Evolutionary conservation across 2,113 vertebrate genomes (phyloP).

Genomic region (Corythornis vintsioides): DNA sequence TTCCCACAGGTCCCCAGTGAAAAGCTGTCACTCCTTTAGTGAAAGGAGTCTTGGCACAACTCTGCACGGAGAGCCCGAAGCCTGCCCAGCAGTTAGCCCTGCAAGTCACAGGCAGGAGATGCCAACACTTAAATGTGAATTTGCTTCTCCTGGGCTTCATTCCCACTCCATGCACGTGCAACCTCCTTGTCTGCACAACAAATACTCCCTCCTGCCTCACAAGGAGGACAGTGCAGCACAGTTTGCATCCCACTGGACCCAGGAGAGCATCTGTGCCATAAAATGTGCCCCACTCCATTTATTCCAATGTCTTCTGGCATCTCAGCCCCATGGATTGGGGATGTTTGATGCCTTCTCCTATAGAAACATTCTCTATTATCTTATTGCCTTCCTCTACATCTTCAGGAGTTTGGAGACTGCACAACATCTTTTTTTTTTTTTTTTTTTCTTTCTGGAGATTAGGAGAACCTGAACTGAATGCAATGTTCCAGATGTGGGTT

Average conservation of each 20-base stretch:
- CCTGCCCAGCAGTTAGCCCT: background rate
- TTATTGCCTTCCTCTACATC: background rate
- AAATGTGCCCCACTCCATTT: background rate
- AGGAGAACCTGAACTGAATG: background rate
- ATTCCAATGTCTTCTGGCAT: background rate
- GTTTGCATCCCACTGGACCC: accelerated
- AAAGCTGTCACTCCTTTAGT: background rate
- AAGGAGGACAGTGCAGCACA: background rate
- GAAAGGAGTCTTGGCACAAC: background rate
- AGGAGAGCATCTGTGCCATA: accelerated
- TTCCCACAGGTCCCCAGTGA: background rate
- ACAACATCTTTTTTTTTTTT: background rate
- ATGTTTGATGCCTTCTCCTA: background rate
- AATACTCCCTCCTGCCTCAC: background rate
- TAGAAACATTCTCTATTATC: background rate
- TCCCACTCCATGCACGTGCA: background rate
- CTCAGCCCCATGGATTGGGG: background rate
- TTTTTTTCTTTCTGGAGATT: background rate
- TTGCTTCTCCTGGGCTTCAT: background rate
- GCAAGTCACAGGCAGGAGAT: background rate
- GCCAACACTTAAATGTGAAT: background rate
- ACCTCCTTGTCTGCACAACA: background rate
- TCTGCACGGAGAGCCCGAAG: accelerated
- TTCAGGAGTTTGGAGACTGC: background rate
- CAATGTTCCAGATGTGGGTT: background rate